Evolutionary conservation across 2,888 invertebrate species (phyloP).

Genomic region (Stenodera caucasica): DNA sequence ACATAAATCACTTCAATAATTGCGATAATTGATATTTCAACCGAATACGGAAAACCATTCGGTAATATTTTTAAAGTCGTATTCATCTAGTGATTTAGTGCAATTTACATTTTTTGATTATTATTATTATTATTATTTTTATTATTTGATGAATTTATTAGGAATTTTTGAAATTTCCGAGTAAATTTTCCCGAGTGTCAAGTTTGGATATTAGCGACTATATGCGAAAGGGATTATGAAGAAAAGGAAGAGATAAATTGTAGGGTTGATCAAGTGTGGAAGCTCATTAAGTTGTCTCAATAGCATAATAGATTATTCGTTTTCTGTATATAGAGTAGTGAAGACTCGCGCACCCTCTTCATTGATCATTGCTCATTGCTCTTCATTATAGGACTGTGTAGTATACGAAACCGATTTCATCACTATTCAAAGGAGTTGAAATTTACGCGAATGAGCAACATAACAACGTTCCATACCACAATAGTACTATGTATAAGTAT

Average conservation of each 20-base stretch:
- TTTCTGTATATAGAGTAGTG: slow-evolving; percentile 20
- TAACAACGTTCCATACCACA: slow-evolving; percentile 41
- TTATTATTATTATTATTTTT: too few species aligned
- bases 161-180: too few species aligned
- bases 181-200: too few species aligned
- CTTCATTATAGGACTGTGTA: slow-evolving; percentile 30
- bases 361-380: slow-evolving; percentile 36
- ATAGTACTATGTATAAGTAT: slow-evolving; percentile 43
- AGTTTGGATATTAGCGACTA: neutral
- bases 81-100: neutral
- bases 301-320: slow-evolving; percentile 34
- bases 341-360: slow-evolving; percentile 15
- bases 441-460: slow-evolving; percentile 30
- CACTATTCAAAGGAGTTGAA: slow-evolving; percentile 35
- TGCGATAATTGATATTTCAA: slow-evolving; percentile 6
- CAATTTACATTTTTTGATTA: neutral
- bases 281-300: slow-evolving; percentile 38
- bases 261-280: slow-evolving; percentile 31
- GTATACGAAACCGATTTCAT: slow-evolving; percentile 32
- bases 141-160: too few species aligned
- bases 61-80: neutral
- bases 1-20: slow-evolving; percentile 4
- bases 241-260: slow-evolving; percentile 25
- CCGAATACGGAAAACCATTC: neutral
- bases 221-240: slow-evolving; percentile 19